These are phyloP conservation scores for Sinocyclocheilus rhinocerous DNA, from an alignment of 2,113 vertebrate genomes.

Conservation along the genomic window DNA sequence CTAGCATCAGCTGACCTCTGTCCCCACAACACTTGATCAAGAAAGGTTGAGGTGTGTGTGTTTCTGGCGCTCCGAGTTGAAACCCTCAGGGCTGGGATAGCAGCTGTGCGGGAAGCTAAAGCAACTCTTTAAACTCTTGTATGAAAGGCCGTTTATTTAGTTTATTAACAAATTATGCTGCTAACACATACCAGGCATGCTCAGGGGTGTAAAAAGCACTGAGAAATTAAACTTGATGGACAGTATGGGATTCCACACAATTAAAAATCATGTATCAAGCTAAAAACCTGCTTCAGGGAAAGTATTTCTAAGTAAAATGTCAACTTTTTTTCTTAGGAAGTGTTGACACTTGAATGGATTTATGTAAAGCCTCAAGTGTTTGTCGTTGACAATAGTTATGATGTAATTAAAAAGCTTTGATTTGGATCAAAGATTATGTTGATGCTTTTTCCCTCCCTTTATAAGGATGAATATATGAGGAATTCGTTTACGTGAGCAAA, in stretches of 20 bases:
- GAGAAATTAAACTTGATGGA: not conserved
- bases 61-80: slow-evolving; percentile 9
- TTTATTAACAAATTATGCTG: not conserved
- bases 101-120: slow-evolving; percentile 40
- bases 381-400: not conserved
- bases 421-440: not conserved
- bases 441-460: not conserved
- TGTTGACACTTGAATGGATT: not conserved
- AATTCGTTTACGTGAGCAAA: not conserved
- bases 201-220: slow-evolving; percentile 3
- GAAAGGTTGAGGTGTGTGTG: slow-evolving; percentile 13
- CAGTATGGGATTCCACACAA: not conserved
- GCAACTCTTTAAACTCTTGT: not conserved
- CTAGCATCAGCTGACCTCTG: slow-evolving; percentile 41
- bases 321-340: not conserved
- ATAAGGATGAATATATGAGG: not conserved
- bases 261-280: not conserved
- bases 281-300: not conserved
- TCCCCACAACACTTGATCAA: not conserved
- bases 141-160: not conserved
- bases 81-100: slow-evolving; percentile 21
- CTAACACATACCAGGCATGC: not conserved
- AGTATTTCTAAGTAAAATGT: not conserved
- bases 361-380: slow-evolving; percentile 3
- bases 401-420: not conserved